phyloP scores from a whole-genome alignment of 2,113 vertebrate genomes.

The Daboia siamensis region DNA sequence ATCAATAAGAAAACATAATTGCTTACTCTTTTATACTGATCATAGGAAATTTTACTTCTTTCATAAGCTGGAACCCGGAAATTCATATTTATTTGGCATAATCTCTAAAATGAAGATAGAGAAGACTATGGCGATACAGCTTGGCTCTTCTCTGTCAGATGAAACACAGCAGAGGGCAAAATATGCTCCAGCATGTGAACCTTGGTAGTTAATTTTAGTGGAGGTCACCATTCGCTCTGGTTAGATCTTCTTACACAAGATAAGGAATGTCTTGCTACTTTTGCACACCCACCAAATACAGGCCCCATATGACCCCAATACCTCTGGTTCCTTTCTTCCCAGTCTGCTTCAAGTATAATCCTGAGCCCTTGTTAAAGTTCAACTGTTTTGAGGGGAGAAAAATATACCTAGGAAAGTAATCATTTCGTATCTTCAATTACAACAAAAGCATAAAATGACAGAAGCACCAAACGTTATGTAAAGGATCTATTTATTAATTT shows the following conservation, averaged over 20 bases:
- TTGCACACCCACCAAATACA: constrained; percentile 29
- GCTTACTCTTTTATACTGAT: constrained; percentile 87
- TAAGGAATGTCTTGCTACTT: constrained; percentile 40
- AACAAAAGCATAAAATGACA: not conserved
- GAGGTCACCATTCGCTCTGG: constrained; percentile 54
- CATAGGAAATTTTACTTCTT: constrained; percentile 80
- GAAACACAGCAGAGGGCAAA: constrained; percentile 50
- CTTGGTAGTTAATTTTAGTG: constrained; percentile 78
- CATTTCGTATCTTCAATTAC: not conserved
- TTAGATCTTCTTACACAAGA: constrained; percentile 66
- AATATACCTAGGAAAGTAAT: not conserved
- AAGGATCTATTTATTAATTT: not conserved
- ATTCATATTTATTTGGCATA: constrained; percentile 70
- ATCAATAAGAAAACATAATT: not conserved
- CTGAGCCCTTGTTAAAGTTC: not conserved
- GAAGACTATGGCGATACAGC: constrained; percentile 9
- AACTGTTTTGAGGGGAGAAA: not conserved
- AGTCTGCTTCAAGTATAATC: not conserved
- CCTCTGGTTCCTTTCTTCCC: not conserved
- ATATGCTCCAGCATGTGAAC: constrained; percentile 41
- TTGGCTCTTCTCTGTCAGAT: constrained; percentile 40
- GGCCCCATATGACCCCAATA: not conserved
- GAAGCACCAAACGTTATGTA: not conserved
- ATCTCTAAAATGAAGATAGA: constrained; percentile 51
- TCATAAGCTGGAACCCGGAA: constrained; percentile 75